These are phyloP conservation scores for Nycticryphes semicollaris DNA, from an alignment of 2,113 vertebrate genomes.

Conservation along the genomic window DNA sequence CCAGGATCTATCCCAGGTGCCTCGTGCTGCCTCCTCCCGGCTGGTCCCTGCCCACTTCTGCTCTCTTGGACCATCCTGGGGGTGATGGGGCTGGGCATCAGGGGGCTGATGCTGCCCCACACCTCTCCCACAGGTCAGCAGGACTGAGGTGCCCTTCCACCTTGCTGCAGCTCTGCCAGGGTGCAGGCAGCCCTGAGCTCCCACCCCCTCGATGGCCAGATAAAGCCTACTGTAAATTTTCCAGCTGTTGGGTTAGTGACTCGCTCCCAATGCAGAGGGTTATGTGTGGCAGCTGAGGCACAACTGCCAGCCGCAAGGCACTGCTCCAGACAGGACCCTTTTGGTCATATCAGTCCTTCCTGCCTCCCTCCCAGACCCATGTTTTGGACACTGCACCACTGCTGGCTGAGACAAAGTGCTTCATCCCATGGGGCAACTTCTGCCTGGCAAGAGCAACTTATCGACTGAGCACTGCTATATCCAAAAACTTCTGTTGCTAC, in stretches of 20 bases:
- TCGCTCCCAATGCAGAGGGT: rapidly evolving
- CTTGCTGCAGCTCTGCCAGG: background rate
- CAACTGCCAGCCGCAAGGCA: background rate
- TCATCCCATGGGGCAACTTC: background rate
- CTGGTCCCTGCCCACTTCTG: background rate
- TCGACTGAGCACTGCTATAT: background rate
- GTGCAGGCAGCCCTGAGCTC: background rate
- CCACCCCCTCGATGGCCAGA: rapidly evolving
- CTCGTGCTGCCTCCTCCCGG: background rate
- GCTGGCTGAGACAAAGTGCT: background rate
- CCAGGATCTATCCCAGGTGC: background rate
- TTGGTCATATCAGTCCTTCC: background rate
- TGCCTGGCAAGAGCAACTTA: background rate
- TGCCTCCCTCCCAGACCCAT: rapidly evolving
- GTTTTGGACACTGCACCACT: rapidly evolving
- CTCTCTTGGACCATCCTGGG: background rate
- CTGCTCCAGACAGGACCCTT: background rate
- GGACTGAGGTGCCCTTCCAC: background rate
- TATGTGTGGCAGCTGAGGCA: background rate
- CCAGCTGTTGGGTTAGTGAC: background rate
- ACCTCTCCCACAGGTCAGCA: background rate
- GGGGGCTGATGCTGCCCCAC: background rate
- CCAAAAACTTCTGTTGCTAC: constrained; percentile 17
- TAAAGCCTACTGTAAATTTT: rapidly evolving
- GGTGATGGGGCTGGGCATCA: rapidly evolving